Base-by-base conservation (phyloP, 2,888 invertebrate species). In the Phyllotreta striolata region DNA sequence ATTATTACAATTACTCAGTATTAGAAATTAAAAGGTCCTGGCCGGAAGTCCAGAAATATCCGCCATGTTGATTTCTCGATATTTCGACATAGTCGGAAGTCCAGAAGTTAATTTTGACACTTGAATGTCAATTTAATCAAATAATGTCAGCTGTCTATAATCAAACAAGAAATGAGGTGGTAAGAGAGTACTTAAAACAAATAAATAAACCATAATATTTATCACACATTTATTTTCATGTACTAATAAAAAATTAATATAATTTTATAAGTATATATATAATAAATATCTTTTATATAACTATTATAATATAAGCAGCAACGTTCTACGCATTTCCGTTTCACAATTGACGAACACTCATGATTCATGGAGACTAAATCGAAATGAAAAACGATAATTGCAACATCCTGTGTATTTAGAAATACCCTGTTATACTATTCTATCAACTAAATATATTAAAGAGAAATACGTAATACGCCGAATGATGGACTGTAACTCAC, bases 231-330 rank as follows among this genome's bases (percentile, higher is more conserved):
- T 76, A 75, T 76, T 76, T 72, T 74, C 69, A 70, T 69, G 69
- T 67, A 72, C 77, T 76, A 77, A 74, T 77, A 77, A 76, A 77
- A 77, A 77, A 77, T 73, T 75, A 75, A 73, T 73, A 73, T 73
- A 70, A 69, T 24, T 72, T 62, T 71, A 69, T 70, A 69, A 69
- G 64, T 66, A 67, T 73, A 72, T 75, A 72, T 75, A 73, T 75
- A 76, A 76, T 75, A 76, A 76, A 76, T 76, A 74, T 75, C 68
- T 73, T 66, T 71, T 60, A 64, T 73, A 71, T 67, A 69, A 70
- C 66, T 69, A 24, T 24, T 24, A 68, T 72, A 71, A 46, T 55
- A 64, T 59, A 64, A 61, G 68, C 66, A 57, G 59, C 56, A 63
- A 44, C 66, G 55, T 66, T 66, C 63, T 71, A 67, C 57, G 67